Conservation (phyloP, 1,140 invertebrate species). For the Nixonia krombeini region DNA sequence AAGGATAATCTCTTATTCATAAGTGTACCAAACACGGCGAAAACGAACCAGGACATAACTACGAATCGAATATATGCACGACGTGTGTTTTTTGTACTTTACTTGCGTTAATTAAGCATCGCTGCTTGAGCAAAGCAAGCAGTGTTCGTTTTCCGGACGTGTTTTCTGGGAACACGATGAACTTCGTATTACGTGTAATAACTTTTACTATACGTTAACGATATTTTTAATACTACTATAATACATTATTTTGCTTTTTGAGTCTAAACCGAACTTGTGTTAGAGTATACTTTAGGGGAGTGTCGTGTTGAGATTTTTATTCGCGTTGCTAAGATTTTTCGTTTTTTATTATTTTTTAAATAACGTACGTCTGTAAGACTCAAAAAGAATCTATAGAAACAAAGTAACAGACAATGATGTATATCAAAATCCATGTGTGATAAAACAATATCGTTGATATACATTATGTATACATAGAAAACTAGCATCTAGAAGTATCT, state of each 20-base stretch:
- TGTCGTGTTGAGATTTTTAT: constrained; percentile 38
- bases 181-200: constrained; percentile 4
- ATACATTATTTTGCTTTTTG: constrained; percentile 56
- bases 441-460: constrained; percentile 6
- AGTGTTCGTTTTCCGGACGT: background rate
- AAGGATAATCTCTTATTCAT: no score
- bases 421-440: constrained; percentile 5
- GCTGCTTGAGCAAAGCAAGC: no score
- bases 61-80: background rate
- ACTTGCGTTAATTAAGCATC: background rate
- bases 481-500: constrained; percentile 3
- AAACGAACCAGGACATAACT: no score
- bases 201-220: constrained; percentile 48
- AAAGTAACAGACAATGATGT: background rate
- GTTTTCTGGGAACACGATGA: background rate
- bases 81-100: background rate
- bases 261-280: constrained; percentile 53
- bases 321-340: constrained; percentile 35
- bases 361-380: background rate
- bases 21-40: no score
- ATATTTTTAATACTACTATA: constrained; percentile 54
- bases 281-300: constrained; percentile 51
- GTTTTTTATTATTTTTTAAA: constrained; percentile 9
- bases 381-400: background rate
- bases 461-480: constrained; percentile 9